Percentiles rank a stretch among this genome's conserved stretches.
Conservation (phyloP, 2,113 vertebrate species). For the Caranx melampygus region DNA sequence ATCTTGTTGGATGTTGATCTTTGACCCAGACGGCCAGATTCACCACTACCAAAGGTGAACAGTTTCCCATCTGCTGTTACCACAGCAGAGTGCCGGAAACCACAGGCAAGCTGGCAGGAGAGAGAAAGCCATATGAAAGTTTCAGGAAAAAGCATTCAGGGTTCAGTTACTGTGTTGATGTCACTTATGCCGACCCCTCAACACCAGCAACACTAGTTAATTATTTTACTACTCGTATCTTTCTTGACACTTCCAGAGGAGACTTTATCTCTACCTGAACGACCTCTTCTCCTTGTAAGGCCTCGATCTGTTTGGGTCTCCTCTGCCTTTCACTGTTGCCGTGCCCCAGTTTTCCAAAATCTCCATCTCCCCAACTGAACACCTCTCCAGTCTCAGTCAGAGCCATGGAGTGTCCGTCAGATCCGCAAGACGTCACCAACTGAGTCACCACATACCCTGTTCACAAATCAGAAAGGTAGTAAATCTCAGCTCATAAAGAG, state of each 20-base stretch:
- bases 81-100: constrained; percentile 86
- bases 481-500: background rate
- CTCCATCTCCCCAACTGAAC: constrained; percentile 89
- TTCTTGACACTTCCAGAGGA: background rate
- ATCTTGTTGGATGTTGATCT: constrained; percentile 87
- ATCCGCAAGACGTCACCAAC: constrained; percentile 86
- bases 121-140: background rate
- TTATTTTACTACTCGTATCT: background rate
- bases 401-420: constrained; percentile 87
- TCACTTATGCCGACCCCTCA: too few species aligned
- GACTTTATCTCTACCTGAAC: constrained; percentile 78
- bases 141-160: background rate
- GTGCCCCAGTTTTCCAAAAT: constrained; percentile 87
- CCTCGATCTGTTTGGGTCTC: constrained; percentile 86
- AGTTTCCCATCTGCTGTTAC: constrained; percentile 86
- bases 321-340: constrained; percentile 87
- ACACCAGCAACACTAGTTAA: too few species aligned
- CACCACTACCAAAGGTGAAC: constrained; percentile 87
- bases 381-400: constrained; percentile 88
- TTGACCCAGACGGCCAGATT: constrained; percentile 86
- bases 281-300: constrained; percentile 86
- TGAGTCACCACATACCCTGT: constrained; percentile 86
- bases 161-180: background rate
- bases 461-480: constrained; percentile 5
- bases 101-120: constrained; percentile 81